Evolutionary conservation across 30 jellyfish, hydroid and myxozoan genomes (phyloP), one percentile per base, ranked within the genome.

Genomic region (Aurelia coerulea): DNA sequence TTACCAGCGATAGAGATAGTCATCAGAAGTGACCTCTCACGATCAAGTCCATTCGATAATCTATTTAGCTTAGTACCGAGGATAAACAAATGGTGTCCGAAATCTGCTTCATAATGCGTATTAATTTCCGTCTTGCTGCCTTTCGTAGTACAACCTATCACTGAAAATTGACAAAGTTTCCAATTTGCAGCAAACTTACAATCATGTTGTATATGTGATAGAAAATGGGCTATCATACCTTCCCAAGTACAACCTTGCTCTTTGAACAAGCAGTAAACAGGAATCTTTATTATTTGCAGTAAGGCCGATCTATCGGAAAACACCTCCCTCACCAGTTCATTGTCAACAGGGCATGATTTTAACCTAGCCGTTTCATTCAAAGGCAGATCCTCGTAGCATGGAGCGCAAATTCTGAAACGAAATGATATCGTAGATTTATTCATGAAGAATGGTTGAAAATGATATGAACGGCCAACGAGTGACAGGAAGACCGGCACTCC

Each of bases 221-320:
- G n/a, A 54, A 88, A 80, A 31, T 70, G 12, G 18, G 81, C 64
- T 4, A 88, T 78, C 85, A 46, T 56, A 3, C 97, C 97, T 5
- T 23, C 78, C 97, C 97, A 88, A 11, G 54, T 31, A 60, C 97
- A 90, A 7, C 97, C 97, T 32, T 83, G 76, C 39, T 77, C 64
- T 73, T 70, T 49, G 59, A 59, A 59, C 15, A 63, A 13, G 64
- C 97, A 90, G 74, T 18, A 83, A 31, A 89, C 88, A n/a, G 18
- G 14, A 34, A 90, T 11, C 42, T 83, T 69, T 50, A 83, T 82
- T 0, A 90, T 83, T 41, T 90, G 91, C 17, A 62, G 83, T 58
- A 81, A 50, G 4, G 97, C 97, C 11, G 91, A 77, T 4, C 83
- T 54, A 73, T 90, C 97, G 19, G 90, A 81, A 76, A 64, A 83